Base-by-base conservation (phyloP, 2,888 invertebrate species). In the Bembecia ichneumoniformis region DNA sequence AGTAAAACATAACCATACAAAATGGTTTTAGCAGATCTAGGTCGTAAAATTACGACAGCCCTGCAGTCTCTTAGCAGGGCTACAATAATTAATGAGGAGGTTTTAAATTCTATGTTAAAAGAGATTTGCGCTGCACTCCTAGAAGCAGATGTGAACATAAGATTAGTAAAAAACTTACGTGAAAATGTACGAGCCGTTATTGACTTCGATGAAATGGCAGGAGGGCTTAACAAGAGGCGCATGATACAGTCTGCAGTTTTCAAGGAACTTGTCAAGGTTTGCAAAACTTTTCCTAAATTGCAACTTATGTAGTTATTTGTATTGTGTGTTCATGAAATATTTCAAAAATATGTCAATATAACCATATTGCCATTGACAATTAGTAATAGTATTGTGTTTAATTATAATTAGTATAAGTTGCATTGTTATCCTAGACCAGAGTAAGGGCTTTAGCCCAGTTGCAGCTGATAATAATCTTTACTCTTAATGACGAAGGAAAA, bases 21-120 rank as follows among this genome's bases (percentile, higher is more conserved):
- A 77, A 99, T 99, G 99, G 99, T 99, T 81, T 95, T 99, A 91
- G 99, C 99, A 70, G 99, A 99, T 91, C 92, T 99, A 81, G 99
- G 99, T 76, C 94, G 99, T 76, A 98, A 98, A 90, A 99, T 99
- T 77, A 99, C 99, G 71, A 95, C 96, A 82, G 99, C 99, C 57
- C 89, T 99, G 82, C 95, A 98, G 79, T 98, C 98, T 49, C 89
- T 99, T 60, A 98, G 98, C 88, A 97, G 97, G 89, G 98, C 98
- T 54, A 98, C 98, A 47, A 94, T 99, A 58, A 99, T 99, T 67
- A 98, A 98, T 89, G 97, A 98, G 89, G 98, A 98, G 91, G 99
- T 99, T 57, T 89, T 99, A 62, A 97, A 98, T 92, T 94, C 96
- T 82, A 98, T 99, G 97, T 92, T 99, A 49, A 99, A 99, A 84